Base-by-base conservation (phyloP, 2,113 vertebrate species). In the Hucho hucho region DNA sequence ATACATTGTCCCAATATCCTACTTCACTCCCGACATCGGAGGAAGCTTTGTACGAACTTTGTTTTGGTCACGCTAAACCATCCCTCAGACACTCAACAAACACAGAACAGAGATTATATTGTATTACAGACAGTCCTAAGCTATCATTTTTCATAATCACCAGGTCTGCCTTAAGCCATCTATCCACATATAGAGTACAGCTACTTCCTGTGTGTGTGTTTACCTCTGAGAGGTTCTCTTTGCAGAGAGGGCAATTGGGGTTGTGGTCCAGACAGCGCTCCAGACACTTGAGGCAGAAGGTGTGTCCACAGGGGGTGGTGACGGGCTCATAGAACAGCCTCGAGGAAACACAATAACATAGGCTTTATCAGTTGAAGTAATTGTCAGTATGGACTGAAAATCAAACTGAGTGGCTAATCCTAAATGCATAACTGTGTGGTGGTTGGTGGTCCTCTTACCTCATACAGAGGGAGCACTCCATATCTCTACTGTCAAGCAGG, bases 401-500 rank as follows among this genome's bases (percentile, higher is more conserved):
- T 53, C 49, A 4, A 18, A 18, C 49, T 14, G 37, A 43, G 9
- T 43, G 16, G 12, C 49, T 18, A 53, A 18, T 53, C 0, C 0
- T 18, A 53, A 18, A 53, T 53, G 16, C 16, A 18, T 5, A 18
- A 53, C 11, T 53, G 49, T 16, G 3, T 18, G 4, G 13, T 53
- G 49, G 49, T 53, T 53, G 24, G 28, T 22, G n/a, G 66, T n/a
- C 26, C 16, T 1, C 6, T 81, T 89, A 98, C 96, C 97, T 98
- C 97, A 96, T 97, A 81, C 96, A 98, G 64, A 98, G 95, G 20
- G 96, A 95, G 81, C 97, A 98, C 91, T 97, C 96, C 75, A 98
- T 91, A 82, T 98, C 96, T 12, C 93, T 93, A 0, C 92, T 93
- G 87, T 97, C 97, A 84, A 96, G 75, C 24, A 94, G 90, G 66